Evolutionary conservation across 2,888 invertebrate species (phyloP).

Genomic region (Napeogenes sylphis): DNA sequence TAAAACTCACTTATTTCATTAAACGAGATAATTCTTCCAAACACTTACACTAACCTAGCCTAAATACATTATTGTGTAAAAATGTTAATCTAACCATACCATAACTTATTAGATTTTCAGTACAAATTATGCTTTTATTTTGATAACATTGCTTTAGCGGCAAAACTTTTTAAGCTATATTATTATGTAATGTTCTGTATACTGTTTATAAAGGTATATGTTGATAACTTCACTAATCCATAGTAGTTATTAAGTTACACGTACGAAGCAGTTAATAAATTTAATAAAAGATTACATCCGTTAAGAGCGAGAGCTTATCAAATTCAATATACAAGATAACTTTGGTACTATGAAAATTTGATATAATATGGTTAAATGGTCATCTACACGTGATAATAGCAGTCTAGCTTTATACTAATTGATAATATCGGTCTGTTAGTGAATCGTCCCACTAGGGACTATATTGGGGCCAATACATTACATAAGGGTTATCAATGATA

Average conservation of each 20-base stretch:
- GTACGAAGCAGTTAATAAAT: slow-evolving; percentile 27
- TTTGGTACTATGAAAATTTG: slow-evolving; percentile 28
- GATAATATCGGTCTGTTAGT: slow-evolving; percentile 13
- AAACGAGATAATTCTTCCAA: slow-evolving; percentile 14
- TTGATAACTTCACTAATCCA: slow-evolving; percentile 20
- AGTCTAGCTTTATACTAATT: slow-evolving; percentile 16
- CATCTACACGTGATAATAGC: slow-evolving; percentile 17
- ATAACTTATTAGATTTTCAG: slow-evolving; percentile 24
- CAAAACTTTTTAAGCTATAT: slow-evolving; percentile 16
- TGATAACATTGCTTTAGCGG: slow-evolving; percentile 25
- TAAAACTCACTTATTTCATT: slow-evolving; percentile 14
- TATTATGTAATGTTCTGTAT: slow-evolving; percentile 15
- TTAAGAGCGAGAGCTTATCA: slow-evolving; percentile 25
- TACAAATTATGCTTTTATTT: slow-evolving; percentile 27
- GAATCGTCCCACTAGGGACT: slow-evolving; percentile 15
- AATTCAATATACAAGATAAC: slow-evolving; percentile 24
- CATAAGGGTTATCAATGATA: slow-evolving; percentile 7
- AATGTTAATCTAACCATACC: slow-evolving; percentile 28
- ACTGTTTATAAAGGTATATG: slow-evolving; percentile 20
- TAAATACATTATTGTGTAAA: slow-evolving; percentile 28
- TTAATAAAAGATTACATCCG: slow-evolving; percentile 25
- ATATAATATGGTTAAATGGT: slow-evolving; percentile 20
- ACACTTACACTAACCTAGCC: slow-evolving; percentile 25
- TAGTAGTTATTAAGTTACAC: slow-evolving; percentile 17
- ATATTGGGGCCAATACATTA: slow-evolving; percentile 11